Percentiles rank a stretch among this genome's conserved stretches.
Conservation (phyloP, 1,140 invertebrate species). For the Galendromus occidentalis region DNA sequence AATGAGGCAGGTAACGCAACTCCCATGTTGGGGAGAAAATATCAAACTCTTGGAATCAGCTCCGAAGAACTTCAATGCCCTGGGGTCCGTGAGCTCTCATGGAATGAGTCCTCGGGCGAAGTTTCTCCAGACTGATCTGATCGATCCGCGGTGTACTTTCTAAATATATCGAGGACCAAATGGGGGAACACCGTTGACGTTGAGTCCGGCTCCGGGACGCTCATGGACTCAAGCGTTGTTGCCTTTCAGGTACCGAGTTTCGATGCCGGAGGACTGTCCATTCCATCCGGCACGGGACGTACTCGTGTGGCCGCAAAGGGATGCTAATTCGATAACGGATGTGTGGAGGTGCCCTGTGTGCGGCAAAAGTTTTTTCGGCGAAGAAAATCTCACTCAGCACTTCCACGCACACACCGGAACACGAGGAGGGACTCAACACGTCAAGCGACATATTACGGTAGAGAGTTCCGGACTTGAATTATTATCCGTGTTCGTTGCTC, state of each 20-base stretch:
- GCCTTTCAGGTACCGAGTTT: neutral
- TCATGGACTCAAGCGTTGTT: neutral
- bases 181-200: neutral
- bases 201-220: neutral
- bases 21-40: no score
- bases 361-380: neutral
- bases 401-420: neutral
- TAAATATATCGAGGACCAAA: neutral
- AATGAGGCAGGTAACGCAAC: no score
- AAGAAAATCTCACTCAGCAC: neutral
- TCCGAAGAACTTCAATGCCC: no score
- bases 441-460: constrained; percentile 6
- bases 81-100: no score
- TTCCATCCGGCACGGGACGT: constrained; percentile 5
- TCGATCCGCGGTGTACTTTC: neutral
- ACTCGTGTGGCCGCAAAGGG: neutral
- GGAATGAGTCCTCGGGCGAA: no score
- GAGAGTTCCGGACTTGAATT: no score
- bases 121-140: neutral
- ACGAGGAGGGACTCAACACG: neutral
- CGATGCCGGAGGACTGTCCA: constrained; percentile 2
- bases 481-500: no score
- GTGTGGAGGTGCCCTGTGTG: neutral
- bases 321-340: neutral
- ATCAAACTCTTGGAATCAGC: no score